Base-by-base conservation (phyloP, 2,113 vertebrate genomes). In the Vulpes lagopus region DNA sequence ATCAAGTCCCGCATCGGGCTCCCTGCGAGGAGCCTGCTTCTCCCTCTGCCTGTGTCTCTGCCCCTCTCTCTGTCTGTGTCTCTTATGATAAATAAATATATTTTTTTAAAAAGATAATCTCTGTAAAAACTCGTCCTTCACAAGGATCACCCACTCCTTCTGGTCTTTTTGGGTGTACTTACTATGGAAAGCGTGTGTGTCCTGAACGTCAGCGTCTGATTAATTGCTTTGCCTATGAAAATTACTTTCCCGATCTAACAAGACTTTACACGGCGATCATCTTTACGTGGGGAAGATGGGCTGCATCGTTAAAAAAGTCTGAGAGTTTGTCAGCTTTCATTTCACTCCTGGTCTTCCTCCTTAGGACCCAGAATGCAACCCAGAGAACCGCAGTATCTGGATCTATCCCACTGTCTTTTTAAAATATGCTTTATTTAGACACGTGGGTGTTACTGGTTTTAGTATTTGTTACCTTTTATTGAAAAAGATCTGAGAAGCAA, bases 111-210 rank as follows among this genome's bases (percentile, higher is more conserved):
- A 43, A 43, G 43, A 9, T 6, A 3, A 32, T 2, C 76, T 60
- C 7, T 1, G 53, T 7, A 64, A 57, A 30, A 30, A 32, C 51
- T 23, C 16, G 1, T 3, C 25, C 19, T 32, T 32, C 17, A 8
- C 11, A 43, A 9, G 8, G n/a, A 2, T 5, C 4, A 1, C 17
- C 23, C 79, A 19, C 23, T 15, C 11, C 2, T 11, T 4, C 17
- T 4, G 15, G 4, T 22, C 53, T 27, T 22, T 3, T 0, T 27
- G 55, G 30, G n/a, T 7, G 14, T 1, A 5, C 22, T 2, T 0
- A 27, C 17, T 0, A 0, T 3, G 10, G 12, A 15, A 22, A 7
- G 15, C n/a, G 32, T 30, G 23, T 9, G 0, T 0, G 30, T 23
- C 49, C 35, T 14, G 1, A 8, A 32, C 38, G 60, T 15, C 25